Evolutionary conservation across 2,797 vertebrate genomes (phyloP).

Genomic region (Danio kyathit): DNA sequence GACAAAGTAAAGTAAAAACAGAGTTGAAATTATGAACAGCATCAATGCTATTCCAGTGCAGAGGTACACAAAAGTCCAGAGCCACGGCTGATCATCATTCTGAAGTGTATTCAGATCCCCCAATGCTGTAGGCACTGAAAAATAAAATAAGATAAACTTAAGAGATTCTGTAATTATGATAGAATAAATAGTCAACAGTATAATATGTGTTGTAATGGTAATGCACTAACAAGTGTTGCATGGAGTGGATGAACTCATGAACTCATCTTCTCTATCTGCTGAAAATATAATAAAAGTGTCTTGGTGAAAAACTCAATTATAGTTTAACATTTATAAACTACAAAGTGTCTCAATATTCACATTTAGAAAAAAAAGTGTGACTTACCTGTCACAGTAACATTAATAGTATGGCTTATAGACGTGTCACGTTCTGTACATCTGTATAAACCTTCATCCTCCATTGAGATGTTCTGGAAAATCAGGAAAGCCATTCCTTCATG

Average conservation of each 20-base stretch:
- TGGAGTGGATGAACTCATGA: background rate
- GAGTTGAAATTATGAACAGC: background rate
- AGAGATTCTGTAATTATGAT: background rate
- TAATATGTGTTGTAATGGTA: background rate
- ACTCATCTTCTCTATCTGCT: background rate
- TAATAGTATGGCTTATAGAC: constrained; percentile 42
- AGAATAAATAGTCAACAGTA: background rate
- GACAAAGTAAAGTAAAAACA: background rate
- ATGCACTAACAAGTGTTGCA: background rate
- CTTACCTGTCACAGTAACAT: constrained; percentile 59
- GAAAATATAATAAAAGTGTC: background rate
- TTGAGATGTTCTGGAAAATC: constrained; percentile 36
- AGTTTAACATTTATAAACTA: background rate
- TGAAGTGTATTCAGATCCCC: background rate
- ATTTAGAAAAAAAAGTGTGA: background rate
- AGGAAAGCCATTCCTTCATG: background rate
- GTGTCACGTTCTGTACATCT: constrained; percentile 28
- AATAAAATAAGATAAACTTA: too few relatives aligned
- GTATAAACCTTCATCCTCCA: constrained; percentile 57
- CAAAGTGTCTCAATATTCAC: background rate
- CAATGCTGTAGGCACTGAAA: background rate
- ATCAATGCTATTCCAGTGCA: constrained; percentile 17
- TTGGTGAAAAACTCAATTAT: too few relatives aligned
- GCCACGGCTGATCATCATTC: background rate
- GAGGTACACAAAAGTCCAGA: constrained; percentile 36